phyloP scores from a whole-genome alignment of 2,797 vertebrate species.

The Tachyglossus aculeatus region DNA sequence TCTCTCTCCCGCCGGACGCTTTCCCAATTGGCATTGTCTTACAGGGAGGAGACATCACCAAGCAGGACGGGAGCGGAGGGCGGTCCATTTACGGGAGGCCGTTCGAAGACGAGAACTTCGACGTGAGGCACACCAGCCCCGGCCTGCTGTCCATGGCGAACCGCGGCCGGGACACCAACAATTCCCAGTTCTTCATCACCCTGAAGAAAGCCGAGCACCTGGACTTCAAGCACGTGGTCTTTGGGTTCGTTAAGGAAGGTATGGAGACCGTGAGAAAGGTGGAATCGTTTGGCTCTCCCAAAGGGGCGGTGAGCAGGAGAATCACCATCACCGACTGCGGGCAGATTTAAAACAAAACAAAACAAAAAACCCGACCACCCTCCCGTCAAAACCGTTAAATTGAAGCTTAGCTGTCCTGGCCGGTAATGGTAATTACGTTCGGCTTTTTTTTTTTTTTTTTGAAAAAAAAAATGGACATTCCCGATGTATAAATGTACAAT shows the following conservation, averaged over 20 bases:
- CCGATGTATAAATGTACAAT: slow-evolving; percentile 89
- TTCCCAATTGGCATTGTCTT: slow-evolving; percentile 25
- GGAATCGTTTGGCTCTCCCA: slow-evolving; percentile 85
- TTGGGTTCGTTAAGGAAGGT: slow-evolving; percentile 89
- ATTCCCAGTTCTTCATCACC: slow-evolving; percentile 95
- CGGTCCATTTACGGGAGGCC: slow-evolving; percentile 87
- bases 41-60: slow-evolving; percentile 94
- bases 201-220: slow-evolving; percentile 91
- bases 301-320: slow-evolving; percentile 80
- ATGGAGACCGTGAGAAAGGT: slow-evolving; percentile 90
- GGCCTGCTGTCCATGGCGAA: slow-evolving; percentile 96
- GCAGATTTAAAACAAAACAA: slow-evolving; percentile 85
- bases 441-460: too few relatives aligned
- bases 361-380: too few relatives aligned
- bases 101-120: slow-evolving; percentile 97
- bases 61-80: slow-evolving; percentile 87
- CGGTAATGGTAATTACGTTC: slow-evolving; percentile 71
- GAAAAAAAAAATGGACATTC: slow-evolving; percentile 75
- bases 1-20: too few relatives aligned
- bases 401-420: slow-evolving; percentile 66
- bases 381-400: slow-evolving; percentile 60
- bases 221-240: slow-evolving; percentile 94
- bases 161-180: slow-evolving; percentile 80
- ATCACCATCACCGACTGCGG: slow-evolving; percentile 88
- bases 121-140: slow-evolving; percentile 88